phyloP scores from a whole-genome alignment of 2,113 vertebrate genomes.

The Oxyruncus cristatus region DNA sequence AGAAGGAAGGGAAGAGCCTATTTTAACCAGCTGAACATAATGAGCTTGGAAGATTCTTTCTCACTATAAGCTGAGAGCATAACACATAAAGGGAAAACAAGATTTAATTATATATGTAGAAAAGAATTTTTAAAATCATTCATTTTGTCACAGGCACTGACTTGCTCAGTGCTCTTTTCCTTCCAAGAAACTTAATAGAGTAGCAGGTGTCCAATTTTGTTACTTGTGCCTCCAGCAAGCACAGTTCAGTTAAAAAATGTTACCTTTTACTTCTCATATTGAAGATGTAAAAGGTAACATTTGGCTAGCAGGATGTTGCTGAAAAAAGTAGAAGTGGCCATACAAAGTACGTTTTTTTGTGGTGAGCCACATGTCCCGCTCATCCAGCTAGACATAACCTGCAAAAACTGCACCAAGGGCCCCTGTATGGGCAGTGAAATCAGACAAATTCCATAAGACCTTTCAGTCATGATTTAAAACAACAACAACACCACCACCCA shows the following conservation, averaged over 20 bases:
- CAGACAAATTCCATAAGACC: neutral
- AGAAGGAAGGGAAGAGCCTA: neutral
- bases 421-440: neutral
- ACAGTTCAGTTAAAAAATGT: neutral
- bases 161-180: neutral
- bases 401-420: neutral
- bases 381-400: neutral
- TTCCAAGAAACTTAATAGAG: neutral
- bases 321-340: neutral
- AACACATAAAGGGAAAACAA: neutral
- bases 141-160: neutral
- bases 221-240: neutral
- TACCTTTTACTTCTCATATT: neutral
- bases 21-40: neutral
- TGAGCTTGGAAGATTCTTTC: neutral
- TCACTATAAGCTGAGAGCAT: neutral
- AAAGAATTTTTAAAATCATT: neutral
- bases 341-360: neutral
- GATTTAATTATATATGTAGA: neutral
- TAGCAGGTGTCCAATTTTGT: neutral
- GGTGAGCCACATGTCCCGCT: neutral
- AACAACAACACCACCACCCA: too few species aligned
- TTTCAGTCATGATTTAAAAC: neutral
- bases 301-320: neutral
- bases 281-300: neutral